Base-by-base conservation (phyloP, 2,113 vertebrate genomes). In the Vidua chalybeata region DNA sequence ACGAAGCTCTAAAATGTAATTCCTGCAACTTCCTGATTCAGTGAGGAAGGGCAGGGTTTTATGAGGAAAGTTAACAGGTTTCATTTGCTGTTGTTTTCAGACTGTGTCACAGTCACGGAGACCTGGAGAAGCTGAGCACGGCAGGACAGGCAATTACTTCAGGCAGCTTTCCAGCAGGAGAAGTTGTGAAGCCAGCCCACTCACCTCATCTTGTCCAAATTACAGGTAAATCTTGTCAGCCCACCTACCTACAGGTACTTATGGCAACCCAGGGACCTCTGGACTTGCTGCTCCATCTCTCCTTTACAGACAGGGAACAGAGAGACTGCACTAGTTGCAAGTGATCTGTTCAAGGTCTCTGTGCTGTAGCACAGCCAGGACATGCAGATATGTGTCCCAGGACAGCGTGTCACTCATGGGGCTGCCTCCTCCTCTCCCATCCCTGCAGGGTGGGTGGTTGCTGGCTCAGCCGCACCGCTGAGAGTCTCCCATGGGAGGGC, bases 151-250 rank as follows among this genome's bases (percentile, higher is more conserved):
- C 56, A 61, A 81, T 88, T 55, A 89, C 67, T 69, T 55, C 43
- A 58, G 71, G 58, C 82, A 84, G 49, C 49, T 83, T 83, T 77
- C 55, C 87, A 71, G 72, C 26, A 68, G 80, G 51, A 64, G 22
- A 75, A 79, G 30, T 45, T 48, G 64, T 55, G 58, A 87, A 94
- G 41, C 58, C 75, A 48, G 43, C 63, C 84, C 59, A 62, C 78
- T 55, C 68, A 80, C 43, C 79, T 88, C 84, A 52, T 77, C 59
- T 54, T 33, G 79, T 51, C 71, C 66, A 93, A 81, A 79, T 43
- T 43, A 54, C 0, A 8, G 78, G 84, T 39, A 39, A 72, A 48
- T 74, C 64, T 77, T 48, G 33, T 89, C 43, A 94, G 74, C 71
- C 66, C 84, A 66, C 66, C 89, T 33, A 61, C 31, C 67, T 54